Evolutionary conservation across 1,140 invertebrate genomes (phyloP).

Genomic region (Medauroidea extradentata): DNA sequence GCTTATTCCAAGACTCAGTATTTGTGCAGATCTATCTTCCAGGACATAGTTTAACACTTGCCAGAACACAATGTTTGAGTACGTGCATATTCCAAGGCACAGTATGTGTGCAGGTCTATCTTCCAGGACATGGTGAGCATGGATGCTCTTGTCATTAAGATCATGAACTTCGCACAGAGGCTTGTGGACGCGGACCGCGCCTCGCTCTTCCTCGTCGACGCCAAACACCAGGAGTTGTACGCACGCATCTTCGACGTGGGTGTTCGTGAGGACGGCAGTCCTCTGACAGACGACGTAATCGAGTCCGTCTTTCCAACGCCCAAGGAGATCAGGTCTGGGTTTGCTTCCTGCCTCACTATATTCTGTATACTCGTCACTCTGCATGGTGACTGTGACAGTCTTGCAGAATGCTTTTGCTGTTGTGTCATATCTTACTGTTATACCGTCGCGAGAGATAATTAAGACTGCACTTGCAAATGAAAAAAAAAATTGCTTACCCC

Average conservation of each 20-base stretch:
- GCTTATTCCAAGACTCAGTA: too few species aligned
- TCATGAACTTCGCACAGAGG: slow-evolving; percentile 76
- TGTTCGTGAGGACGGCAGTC: slow-evolving; percentile 23
- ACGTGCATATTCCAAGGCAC: too few species aligned
- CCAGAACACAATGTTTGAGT: too few species aligned
- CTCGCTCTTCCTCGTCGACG: slow-evolving; percentile 71
- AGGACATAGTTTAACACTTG: too few species aligned
- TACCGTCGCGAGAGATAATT: too few species aligned
- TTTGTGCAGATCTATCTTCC: too few species aligned
- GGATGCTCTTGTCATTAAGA: slow-evolving; percentile 75
- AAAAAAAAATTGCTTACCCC: too few species aligned
- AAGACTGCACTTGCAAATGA: too few species aligned
- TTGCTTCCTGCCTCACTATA: too few species aligned
- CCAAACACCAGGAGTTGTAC: slow-evolving; percentile 66
- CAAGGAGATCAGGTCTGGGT: slow-evolving; percentile 25
- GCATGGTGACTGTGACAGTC: too few species aligned
- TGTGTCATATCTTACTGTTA: too few species aligned
- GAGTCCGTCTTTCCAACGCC: slow-evolving; percentile 21
- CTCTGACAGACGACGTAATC: slow-evolving; percentile 28
- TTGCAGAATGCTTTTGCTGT: too few species aligned
- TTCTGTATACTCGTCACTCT: neutral
- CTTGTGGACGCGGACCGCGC: slow-evolving; percentile 77
- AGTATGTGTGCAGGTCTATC: slow-evolving; percentile 52
- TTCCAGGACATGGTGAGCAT: slow-evolving; percentile 82
- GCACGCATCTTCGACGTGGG: slow-evolving; percentile 77